Evolutionary conservation across 1,140 invertebrate species (phyloP), one percentile per base, ranked within the genome.

Genomic region (Bombus soroeensis): DNA sequence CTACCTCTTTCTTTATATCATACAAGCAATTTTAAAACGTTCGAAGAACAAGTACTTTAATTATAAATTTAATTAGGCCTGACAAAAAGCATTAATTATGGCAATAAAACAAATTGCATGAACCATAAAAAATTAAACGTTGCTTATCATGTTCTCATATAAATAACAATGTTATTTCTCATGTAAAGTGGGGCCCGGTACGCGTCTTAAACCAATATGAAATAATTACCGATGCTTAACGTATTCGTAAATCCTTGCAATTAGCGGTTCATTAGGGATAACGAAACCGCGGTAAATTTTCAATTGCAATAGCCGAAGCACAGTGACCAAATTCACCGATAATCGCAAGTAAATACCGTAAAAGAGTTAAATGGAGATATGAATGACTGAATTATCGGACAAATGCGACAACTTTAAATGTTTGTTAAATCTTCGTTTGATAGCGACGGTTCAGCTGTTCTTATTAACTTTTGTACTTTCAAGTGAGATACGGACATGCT

Each of bases 201-300:
- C 73, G 70, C 83, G 86, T 47, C 18, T 81, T 41, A 64, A 79
- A 88, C 34, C 76, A 74, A 68, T 75, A 82, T 62, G 76, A 72
- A 66, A 68, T 64, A 91, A 64, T 68, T 91, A 74, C 68, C 62
- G 82, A 90, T 91, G 88, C 79, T 90, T 81, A 89, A 90, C 57
- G 79, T 73, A 89, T 86, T 93, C 91, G 88, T 93, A 91, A 93
- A 92, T 92, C 89, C 87, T 81, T 73, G 86, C 87, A 92, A 93
- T 93, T 93, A 93, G 90, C 89, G 85, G 88, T 75, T 88, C 85
- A 71, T 90, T 87, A 81, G 43, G 73, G 57, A 85, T 83, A 91
- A 89, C 59, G 73, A 89, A 84, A 87, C 10, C 53, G 39, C 34
- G 15, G n/a, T 47, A 76, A 82, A 89, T 82, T n/a, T 62, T 82